These are phyloP conservation scores for Sicus ferrugineus DNA, from an alignment of 2,888 invertebrate species.

Conservation along the genomic window DNA sequence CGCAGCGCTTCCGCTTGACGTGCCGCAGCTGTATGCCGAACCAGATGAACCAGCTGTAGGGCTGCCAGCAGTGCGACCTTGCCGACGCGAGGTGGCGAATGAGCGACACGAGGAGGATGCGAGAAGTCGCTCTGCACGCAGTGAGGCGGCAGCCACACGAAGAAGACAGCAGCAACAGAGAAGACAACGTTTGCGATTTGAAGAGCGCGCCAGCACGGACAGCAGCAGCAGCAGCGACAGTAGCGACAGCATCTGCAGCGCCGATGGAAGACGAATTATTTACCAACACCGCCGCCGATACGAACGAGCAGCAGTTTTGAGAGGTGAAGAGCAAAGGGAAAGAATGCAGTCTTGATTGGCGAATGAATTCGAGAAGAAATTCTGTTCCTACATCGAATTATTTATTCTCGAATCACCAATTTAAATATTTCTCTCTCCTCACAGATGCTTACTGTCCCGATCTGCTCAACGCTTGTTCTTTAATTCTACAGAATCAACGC, in stretches of 20 bases:
- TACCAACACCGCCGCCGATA: not conserved
- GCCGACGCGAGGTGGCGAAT: not conserved
- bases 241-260: constrained; percentile 29
- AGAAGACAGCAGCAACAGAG: constrained; percentile 39
- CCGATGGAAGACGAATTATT: constrained; percentile 27
- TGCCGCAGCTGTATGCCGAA: constrained; percentile 12
- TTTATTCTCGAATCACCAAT: not conserved
- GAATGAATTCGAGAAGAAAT: too few relatives aligned
- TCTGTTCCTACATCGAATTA: not conserved
- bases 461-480: constrained; percentile 59
- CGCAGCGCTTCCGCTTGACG: constrained; percentile 19
- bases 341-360: too few relatives aligned
- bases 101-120: constrained; percentile 27
- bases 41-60: constrained; percentile 15
- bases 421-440: not conserved
- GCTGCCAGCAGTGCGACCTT: not conserved
- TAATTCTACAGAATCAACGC: constrained; percentile 55
- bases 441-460: constrained; percentile 62
- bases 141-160: constrained; percentile 31
- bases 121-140: constrained; percentile 27
- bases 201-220: constrained; percentile 38
- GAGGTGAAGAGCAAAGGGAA: constrained; percentile 3
- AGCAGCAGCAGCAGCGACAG: constrained; percentile 26
- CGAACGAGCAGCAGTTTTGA: constrained; percentile 6
- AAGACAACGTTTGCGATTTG: constrained; percentile 43